Base-by-base conservation (phyloP, 2,113 vertebrate species). In the Puffinus mauretanicus region DNA sequence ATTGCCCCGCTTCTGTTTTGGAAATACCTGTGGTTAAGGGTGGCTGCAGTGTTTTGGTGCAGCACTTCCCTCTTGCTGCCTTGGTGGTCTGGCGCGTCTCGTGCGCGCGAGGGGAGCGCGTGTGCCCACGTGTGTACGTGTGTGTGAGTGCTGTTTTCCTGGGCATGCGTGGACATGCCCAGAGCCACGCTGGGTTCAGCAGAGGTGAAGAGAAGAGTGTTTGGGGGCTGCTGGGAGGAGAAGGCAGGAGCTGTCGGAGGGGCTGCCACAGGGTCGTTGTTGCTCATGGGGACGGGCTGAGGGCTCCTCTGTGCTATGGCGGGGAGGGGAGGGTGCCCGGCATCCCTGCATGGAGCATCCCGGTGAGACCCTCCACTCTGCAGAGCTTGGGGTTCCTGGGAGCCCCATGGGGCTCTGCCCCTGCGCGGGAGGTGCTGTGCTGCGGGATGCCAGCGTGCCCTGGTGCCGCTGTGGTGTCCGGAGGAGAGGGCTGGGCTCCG, bases 301-400 rank as follows among this genome's bases (percentile, higher is more conserved):
- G 18, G 16, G 7, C 25, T 72, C 24, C 64, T 58, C 36, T 0
- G 0, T 29, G 62, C 27, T 1, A 0, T 9, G 25, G 22, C 0
- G 1, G 57, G 1, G 30, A 40, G 38, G 19, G 29, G 13, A n/a
- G 7, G 11, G 27, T 21, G 44, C 19, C 36, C 0, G 0, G 8
- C 11, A 20, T 64, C 71, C 34, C 61, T 0, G 0, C 0, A 1
- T 60, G 30, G 29, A 69, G 26, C 8, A 4, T 89, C 54, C 27
- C 3, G 4, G 54, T 0, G 1, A 40, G n/a, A 40, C 0, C 1
- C 25, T 54, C 46, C 1, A 8, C 20, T 22, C 46, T 25, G 62
- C 17, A 13, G 30, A 29, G 6, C 3, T 25, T 19, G 64, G 24
- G 10, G 18, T 27, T 91, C 26, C 18, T 5, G 5, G 38, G 2